Base-by-base conservation (phyloP, 64 coral and sea anemone genomes). In the Montipora foliosa region DNA sequence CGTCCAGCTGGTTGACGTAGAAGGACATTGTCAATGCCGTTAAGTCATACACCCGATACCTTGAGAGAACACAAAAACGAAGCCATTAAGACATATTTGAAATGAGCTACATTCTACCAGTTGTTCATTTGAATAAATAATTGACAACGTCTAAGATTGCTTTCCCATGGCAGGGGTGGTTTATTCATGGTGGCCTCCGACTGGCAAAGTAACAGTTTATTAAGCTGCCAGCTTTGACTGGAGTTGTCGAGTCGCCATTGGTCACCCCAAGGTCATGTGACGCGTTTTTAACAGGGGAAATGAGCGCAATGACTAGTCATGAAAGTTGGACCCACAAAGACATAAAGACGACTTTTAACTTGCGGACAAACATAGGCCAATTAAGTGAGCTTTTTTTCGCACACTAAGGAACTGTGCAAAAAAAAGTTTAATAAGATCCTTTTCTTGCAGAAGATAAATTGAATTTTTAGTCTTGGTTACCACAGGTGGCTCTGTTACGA, bases 11-110 rank as follows among this genome's bases (percentile, higher is more conserved):
- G 71, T 71, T 48, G 67, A 49, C 47, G 44, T 45, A 47, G 50
- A 21, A 6, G 16, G n/a, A 47, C 82, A 86, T 86, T 67, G 37
- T 86, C 17, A 46, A 71, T 44, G 46, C 29, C 14, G 8, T 68
- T 51, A 25, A 50, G 61, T 70, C 62, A 68, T 86, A 13, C 67
- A 29, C 82, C 48, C 37, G 46, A 47, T 84, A 25, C 19, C 16
- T 69, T 8, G 71, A 70, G 14, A 72, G 82, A 49, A 71, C 62
- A 47, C n/a, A 6, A 85, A 86, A 72, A 50, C 66, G 5, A 24
- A 86, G 66, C 82, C 64, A 86, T 86, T 86, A 72, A 64, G 66
- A 86, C 82, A 86, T 86, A 86, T 86, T 86, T 86, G 82, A 86
- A 86, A 72, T 86, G 66, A 47, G 82, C 82, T 86, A 50, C 82